phyloP scores from a whole-genome alignment of 1,140 invertebrate species.

The Idris sp. region DNA sequence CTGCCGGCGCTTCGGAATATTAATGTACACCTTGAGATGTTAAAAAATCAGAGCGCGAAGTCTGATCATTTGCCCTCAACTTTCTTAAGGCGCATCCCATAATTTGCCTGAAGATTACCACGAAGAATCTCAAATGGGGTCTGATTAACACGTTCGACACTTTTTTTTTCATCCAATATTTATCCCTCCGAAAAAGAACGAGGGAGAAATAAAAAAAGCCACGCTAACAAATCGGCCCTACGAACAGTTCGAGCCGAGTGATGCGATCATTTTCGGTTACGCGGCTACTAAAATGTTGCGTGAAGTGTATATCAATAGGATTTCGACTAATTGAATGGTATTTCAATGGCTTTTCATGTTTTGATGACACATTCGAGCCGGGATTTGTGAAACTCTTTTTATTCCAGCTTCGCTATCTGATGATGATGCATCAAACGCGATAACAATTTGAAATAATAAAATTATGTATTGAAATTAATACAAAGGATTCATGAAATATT shows the following conservation, averaged over 20 bases:
- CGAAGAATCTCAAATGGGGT: conserved; percentile 34
- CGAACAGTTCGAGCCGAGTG: conserved; percentile 34
- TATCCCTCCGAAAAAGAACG: too few species aligned
- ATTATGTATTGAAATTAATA: not conserved
- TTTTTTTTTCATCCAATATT: conserved; percentile 39
- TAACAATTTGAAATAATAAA: not conserved
- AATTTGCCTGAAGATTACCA: conserved; percentile 45
- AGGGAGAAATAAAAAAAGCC: conserved; percentile 32
- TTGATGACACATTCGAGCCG: conserved; percentile 20
- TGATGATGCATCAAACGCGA: conserved; percentile 1
- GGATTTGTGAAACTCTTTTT: conserved; percentile 11
- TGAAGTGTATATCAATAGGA: conserved; percentile 27
- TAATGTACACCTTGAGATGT: conserved; percentile 63
- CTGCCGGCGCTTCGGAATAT: conserved; percentile 61
- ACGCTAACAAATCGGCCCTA: conserved; percentile 47
- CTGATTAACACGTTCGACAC: conserved; percentile 53
- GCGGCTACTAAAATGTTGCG: conserved; percentile 31
- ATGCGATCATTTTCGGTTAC: conserved; percentile 36
- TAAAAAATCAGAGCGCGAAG: conserved; percentile 61
- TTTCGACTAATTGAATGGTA: conserved; percentile 39
- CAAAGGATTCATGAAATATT: not conserved
- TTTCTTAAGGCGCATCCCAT: conserved; percentile 10
- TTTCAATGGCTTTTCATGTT: conserved; percentile 37
- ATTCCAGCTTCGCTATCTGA: not conserved
- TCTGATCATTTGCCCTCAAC: conserved; percentile 20